Evolutionary conservation across 2,113 vertebrate genomes (phyloP).

Genomic region (Trachemys scripta): DNA sequence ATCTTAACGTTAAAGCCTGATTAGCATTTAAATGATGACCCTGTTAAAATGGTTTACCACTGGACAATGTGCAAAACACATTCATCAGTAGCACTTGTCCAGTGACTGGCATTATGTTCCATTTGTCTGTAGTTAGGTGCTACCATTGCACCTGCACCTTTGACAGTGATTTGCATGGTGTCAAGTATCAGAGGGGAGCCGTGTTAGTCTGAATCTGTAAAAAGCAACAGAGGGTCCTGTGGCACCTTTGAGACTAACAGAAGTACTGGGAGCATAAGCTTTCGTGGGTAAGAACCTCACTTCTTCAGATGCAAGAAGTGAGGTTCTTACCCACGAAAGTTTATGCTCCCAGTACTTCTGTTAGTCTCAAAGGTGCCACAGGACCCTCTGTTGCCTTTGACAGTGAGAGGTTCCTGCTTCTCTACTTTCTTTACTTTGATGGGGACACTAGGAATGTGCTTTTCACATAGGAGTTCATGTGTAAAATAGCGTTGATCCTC

Average conservation of each 20-base stretch:
- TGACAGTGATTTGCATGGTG: too few species aligned
- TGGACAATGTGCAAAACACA: not conserved
- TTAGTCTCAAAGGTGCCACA: too few species aligned
- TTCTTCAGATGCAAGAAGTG: too few species aligned
- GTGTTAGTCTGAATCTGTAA: too few species aligned
- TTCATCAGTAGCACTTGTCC: not conserved
- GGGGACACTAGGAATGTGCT: not conserved
- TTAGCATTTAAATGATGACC: not conserved
- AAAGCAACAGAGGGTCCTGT: too few species aligned
- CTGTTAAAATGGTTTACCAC: not conserved
- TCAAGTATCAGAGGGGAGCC: too few species aligned
- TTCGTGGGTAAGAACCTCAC: too few species aligned
- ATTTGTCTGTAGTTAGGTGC: not conserved
- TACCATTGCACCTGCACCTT: not conserved
- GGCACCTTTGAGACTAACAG: too few species aligned
- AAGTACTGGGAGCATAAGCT: too few species aligned
- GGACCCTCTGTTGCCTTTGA: not conserved
- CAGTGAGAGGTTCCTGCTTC: not conserved
- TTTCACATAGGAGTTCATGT: not conserved
- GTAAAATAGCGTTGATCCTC: slow-evolving; percentile 21
- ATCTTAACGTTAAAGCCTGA: not conserved
- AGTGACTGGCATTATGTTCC: fast-evolving
- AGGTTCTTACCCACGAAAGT: too few species aligned
- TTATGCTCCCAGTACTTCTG: too few species aligned
- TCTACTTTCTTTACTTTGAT: not conserved